Conservation (phyloP, 92 coral and sea anemone genomes). For the Meandrina meandrites region DNA sequence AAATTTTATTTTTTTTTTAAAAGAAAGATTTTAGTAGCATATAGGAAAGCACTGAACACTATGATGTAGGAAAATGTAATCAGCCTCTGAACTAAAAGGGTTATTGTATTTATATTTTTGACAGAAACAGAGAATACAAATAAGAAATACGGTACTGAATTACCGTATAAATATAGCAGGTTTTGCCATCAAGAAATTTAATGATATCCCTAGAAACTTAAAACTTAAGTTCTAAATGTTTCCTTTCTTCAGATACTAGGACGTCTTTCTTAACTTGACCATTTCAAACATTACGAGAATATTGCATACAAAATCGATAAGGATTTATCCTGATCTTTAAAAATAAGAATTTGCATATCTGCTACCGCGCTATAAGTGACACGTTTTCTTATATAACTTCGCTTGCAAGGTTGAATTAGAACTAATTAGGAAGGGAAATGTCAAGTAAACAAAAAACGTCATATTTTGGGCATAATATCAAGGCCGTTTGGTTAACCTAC, state of each 20-base stretch:
- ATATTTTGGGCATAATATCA: neutral
- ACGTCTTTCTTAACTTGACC: neutral
- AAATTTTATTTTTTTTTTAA: neutral
- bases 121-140: neutral
- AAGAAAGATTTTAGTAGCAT: neutral
- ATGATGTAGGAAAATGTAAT: neutral
- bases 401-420: neutral
- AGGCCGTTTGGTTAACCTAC: neutral
- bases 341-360: neutral
- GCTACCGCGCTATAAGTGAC: neutral
- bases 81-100: neutral
- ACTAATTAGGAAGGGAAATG: constrained; percentile 1
- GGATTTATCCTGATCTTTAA: neutral
- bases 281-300: neutral
- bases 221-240: neutral
- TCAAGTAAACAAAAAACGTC: neutral
- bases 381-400: neutral
- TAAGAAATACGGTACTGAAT: neutral
- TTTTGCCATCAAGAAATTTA: neutral
- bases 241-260: too few species aligned
- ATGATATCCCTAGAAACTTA: neutral
- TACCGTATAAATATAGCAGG: neutral
- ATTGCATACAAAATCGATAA: neutral
- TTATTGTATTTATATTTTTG: neutral
- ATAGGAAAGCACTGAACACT: neutral